phyloP scores from a whole-genome alignment of 2,888 invertebrate genomes.

The Chrysomela aeneicollis region DNA sequence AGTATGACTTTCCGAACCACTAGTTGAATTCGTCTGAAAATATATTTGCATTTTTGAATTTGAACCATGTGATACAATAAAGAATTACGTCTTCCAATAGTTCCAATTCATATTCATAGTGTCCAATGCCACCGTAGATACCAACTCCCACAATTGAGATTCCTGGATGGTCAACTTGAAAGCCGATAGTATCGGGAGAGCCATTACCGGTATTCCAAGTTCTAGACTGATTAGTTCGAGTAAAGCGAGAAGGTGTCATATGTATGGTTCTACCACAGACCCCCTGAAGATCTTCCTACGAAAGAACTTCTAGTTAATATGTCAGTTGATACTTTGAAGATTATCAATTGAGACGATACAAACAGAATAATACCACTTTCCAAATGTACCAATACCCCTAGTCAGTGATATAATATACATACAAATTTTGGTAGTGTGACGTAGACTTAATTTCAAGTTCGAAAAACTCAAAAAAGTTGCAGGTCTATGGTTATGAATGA shows the following conservation, averaged over 20 bases:
- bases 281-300: constrained; percentile 73
- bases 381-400: too few species aligned
- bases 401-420: too few species aligned
- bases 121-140: constrained; percentile 88
- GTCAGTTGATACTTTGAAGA: too few species aligned
- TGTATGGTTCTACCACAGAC: constrained; percentile 80
- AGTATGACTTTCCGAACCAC: constrained; percentile 64
- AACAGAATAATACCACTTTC: too few species aligned
- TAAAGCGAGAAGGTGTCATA: constrained; percentile 89
- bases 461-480: too few species aligned
- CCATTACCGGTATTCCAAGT: constrained; percentile 98
- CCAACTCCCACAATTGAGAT: constrained; percentile 89
- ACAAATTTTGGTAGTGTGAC: too few species aligned
- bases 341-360: too few species aligned
- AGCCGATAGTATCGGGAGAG: constrained; percentile 95
- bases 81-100: constrained; percentile 75
- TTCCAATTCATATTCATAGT: constrained; percentile 91
- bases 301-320: constrained; percentile 1
- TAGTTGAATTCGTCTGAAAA: constrained; percentile 62
- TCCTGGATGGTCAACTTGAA: constrained; percentile 90
- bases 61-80: not conserved
- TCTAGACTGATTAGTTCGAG: constrained; percentile 85
- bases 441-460: too few species aligned
- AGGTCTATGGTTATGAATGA: too few species aligned
- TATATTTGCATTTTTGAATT: constrained; percentile 8